Evolutionary conservation across 1,140 invertebrate genomes (phyloP), one percentile per base, ranked within the genome.

Genomic region (Teleogryllus occipitalis): DNA sequence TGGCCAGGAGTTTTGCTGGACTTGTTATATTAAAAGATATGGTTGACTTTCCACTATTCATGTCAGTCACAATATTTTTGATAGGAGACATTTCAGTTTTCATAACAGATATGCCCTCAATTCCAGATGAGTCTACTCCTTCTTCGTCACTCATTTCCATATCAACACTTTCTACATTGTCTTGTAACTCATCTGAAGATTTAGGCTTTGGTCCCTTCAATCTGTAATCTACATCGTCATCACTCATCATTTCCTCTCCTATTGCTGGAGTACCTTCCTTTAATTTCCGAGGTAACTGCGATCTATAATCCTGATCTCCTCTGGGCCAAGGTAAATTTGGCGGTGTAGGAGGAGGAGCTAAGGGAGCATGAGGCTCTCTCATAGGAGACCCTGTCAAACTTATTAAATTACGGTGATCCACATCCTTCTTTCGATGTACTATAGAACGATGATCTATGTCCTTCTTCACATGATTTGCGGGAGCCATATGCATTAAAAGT

Each of bases 341-440:
- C 18, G 80, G 80, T 12, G 54, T 76, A 0, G 80, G 83, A 83
- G 72, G 83, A 75, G 82, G 82, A 82, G 15, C 82, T 81, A 80
- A 82, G 49, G 78, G 72, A n/a, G 84, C 85, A 54, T 83, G 82
- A 18, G 54, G 54, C 48, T 82, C 83, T 82, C 89, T 88, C 8
- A 88, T 87, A 8, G 91, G 91, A 82, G 92, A 93, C 48, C 93
- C 92, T 14, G 93, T 95, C 7, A 95, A 84, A 82, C 93, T 92
- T 82, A 95, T 95, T n/a, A 95, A 84, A 87, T 95, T 95, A 81
- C 93, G 88, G 83, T 95, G 93, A 86, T 95, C 93, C 22, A 95
- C 92, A 85, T 95, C 93, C 47, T 87, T 86, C 49, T 87, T 85
- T 22, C 80, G 80, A 10, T 72, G 76, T n/a, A 72, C n/a, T 48